phyloP scores from a whole-genome alignment of 2,113 vertebrate genomes.

The Heterochromis multidens region DNA sequence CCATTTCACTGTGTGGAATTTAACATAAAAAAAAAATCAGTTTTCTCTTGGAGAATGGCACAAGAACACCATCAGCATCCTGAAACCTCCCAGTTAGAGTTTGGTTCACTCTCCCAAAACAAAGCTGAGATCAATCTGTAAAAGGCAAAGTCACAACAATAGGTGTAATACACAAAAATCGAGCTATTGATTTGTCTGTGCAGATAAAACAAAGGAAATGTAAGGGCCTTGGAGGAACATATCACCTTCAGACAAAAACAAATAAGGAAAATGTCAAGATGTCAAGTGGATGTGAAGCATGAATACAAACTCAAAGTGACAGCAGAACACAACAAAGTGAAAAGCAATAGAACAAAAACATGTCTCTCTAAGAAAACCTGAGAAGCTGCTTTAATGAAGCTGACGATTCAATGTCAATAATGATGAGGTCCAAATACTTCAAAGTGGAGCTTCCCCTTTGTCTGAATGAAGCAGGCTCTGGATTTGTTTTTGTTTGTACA shows the following conservation, averaged over 20 bases:
- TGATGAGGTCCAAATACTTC: neutral
- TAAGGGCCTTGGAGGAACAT: neutral
- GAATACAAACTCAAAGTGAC: neutral
- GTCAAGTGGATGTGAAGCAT: neutral
- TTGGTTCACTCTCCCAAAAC: neutral
- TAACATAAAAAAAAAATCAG: neutral
- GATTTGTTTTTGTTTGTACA: neutral
- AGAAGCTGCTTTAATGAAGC: neutral
- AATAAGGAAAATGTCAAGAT: conserved; percentile 23
- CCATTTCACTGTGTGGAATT: neutral
- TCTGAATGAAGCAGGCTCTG: neutral
- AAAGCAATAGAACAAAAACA: neutral
- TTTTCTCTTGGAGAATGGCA: neutral
- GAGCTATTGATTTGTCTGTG: neutral
- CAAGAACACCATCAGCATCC: neutral
- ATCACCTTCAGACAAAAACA: conserved; percentile 27
- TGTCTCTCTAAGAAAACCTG: neutral
- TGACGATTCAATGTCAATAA: neutral
- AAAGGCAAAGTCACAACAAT: neutral
- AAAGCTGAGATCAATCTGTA: neutral
- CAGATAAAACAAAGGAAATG: conserved; percentile 2
- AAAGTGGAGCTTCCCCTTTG: too few species aligned
- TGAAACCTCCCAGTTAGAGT: neutral
- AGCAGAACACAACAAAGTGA: neutral
- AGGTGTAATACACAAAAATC: neutral